These are phyloP conservation scores for Drosophila greeni DNA, from an alignment of 2,888 invertebrate genomes.

Conservation along the genomic window DNA sequence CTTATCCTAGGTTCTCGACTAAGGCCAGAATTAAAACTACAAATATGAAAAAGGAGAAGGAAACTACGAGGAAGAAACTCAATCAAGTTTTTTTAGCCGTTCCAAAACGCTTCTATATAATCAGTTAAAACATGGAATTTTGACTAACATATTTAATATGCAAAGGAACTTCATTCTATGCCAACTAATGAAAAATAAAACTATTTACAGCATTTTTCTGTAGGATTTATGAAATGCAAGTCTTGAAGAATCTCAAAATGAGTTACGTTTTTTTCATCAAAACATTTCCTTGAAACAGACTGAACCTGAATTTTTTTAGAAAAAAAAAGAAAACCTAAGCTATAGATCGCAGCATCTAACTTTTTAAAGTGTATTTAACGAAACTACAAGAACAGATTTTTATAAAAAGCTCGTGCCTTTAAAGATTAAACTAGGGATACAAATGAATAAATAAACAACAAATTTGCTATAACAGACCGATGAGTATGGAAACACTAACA, in stretches of 20 bases:
- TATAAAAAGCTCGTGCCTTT: slow-evolving; percentile 69
- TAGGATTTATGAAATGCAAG: slow-evolving; percentile 56
- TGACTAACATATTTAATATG: slow-evolving; percentile 47
- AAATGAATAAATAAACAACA: slow-evolving; percentile 34
- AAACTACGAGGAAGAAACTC: slow-evolving; percentile 41
- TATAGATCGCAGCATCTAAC: slow-evolving; percentile 56
- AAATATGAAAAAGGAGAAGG: slow-evolving; percentile 21
- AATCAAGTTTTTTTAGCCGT: slow-evolving; percentile 45
- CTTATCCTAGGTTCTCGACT: slow-evolving; percentile 51
- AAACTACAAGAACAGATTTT: slow-evolving; percentile 63
- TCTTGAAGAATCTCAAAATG: slow-evolving; percentile 76
- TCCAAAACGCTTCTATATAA: slow-evolving; percentile 53
- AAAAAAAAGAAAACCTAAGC: slow-evolving; percentile 37
- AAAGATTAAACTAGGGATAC: slow-evolving; percentile 58
- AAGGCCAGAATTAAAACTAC: slow-evolving; percentile 44
- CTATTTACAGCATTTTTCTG: slow-evolving; percentile 47
- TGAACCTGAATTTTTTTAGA: slow-evolving; percentile 62
- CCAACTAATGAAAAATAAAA: slow-evolving; percentile 37
- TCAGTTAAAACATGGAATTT: slow-evolving; percentile 40
- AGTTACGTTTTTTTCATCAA: slow-evolving; percentile 55
- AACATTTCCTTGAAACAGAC: slow-evolving; percentile 71
- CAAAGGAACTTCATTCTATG: slow-evolving; percentile 44
- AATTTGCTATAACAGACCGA: slow-evolving; percentile 39
- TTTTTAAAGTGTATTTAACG: slow-evolving; percentile 36
- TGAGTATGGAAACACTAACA: slow-evolving; percentile 25